phyloP scores from a whole-genome alignment of 1,140 invertebrate species.

The Aradophagus sp. region DNA sequence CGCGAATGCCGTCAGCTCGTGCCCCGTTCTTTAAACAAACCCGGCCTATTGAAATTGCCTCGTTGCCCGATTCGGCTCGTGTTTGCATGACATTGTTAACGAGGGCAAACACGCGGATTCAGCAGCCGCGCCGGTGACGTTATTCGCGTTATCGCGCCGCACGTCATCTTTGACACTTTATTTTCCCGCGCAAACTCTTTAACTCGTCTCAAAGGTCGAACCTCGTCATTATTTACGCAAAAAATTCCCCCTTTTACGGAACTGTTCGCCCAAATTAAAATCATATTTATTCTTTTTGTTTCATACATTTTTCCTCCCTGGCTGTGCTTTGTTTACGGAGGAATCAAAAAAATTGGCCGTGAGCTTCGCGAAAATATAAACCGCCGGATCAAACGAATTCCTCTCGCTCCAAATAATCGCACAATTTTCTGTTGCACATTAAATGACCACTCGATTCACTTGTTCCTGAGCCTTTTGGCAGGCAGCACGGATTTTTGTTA shows the following conservation, averaged over 20 bases:
- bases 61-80: constrained; percentile 25
- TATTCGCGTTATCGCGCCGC: constrained; percentile 16
- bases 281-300: no score
- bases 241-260: no score
- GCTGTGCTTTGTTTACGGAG: constrained; percentile 4
- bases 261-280: no score
- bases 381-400: constrained; percentile 53
- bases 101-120: constrained; percentile 38
- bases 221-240: no score
- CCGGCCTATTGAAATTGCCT: constrained; percentile 30
- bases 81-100: constrained; percentile 48
- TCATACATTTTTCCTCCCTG: constrained; percentile 22
- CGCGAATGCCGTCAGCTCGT: constrained; percentile 1
- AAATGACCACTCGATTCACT: constrained; percentile 49
- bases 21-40: no score
- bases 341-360: constrained; percentile 33
- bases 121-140: no score
- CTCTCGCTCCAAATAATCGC: constrained; percentile 49
- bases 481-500: no score
- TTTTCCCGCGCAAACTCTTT: constrained; percentile 22
- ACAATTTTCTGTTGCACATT: constrained; percentile 30
- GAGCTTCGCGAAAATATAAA: constrained; percentile 40
- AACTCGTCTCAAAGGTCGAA: constrained; percentile 4
- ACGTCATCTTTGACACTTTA: constrained; percentile 17
- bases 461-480: constrained; percentile 16